phyloP scores from a whole-genome alignment of 2,113 vertebrate genomes.

The Rhynchomys soricoides region DNA sequence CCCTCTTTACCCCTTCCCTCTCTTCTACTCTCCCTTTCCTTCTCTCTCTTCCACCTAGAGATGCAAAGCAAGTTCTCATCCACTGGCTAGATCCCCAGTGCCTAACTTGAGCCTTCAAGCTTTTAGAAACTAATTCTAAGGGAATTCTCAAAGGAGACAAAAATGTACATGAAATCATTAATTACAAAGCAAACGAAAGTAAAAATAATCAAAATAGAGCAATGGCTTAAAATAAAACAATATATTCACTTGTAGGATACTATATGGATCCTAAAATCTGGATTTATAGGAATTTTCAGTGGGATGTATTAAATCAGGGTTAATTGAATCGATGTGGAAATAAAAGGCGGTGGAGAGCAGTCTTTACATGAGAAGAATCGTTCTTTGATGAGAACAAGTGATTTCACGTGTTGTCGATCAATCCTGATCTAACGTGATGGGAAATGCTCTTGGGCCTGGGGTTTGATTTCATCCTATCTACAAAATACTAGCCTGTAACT shows the following conservation, averaged over 20 bases:
- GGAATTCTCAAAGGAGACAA: conserved; percentile 25
- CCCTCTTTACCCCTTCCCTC: no score
- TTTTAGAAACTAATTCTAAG: conserved; percentile 44
- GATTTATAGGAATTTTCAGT: neutral
- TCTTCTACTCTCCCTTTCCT: neutral
- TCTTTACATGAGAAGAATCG: neutral
- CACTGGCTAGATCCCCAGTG: neutral
- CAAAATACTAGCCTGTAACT: neutral
- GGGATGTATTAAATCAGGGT: neutral
- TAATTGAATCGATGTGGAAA: neutral
- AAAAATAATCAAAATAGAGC: conserved; percentile 16
- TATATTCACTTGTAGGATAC: neutral
- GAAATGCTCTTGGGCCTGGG: neutral
- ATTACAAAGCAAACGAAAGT: conserved; percentile 48
- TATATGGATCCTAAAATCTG: neutral
- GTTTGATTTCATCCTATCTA: neutral
- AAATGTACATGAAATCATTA: conserved; percentile 10
- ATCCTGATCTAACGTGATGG: neutral
- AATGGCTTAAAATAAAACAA: conserved; percentile 15
- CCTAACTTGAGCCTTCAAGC: neutral
- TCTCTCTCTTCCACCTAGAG: neutral
- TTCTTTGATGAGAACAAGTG: neutral
- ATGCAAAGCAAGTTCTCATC: neutral
- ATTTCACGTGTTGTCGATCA: no score
- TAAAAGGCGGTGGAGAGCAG: neutral